Conservation (phyloP, 2,113 vertebrate species). For the Tichodroma muraria region DNA sequence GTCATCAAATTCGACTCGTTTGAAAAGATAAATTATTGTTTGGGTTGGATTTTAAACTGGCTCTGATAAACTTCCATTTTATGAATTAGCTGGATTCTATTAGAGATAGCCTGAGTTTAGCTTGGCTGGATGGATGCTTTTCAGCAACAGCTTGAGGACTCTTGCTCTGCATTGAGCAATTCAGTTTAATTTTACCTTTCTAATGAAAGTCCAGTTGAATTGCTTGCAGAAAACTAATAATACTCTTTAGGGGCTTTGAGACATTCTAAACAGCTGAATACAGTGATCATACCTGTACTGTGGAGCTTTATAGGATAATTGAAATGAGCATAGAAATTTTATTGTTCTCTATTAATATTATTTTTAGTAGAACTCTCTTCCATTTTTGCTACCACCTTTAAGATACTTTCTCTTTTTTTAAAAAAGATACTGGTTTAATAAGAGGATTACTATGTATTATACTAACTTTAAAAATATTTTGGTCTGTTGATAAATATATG, state of each 20-base stretch:
- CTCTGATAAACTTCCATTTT: conserved; percentile 1
- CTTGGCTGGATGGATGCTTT: neutral
- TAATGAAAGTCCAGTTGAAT: conserved; percentile 41
- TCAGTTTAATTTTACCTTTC: conserved; percentile 51
- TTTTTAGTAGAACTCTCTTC: conserved; percentile 21
- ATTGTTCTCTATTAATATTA: conserved; percentile 45
- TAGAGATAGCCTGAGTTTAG: neutral
- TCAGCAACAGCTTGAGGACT: conserved; percentile 10
- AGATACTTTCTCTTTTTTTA: neutral
- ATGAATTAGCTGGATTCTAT: neutral
- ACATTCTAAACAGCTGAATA: conserved; percentile 30
- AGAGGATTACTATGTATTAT: conserved; percentile 18
- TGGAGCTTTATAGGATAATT: conserved; percentile 13
- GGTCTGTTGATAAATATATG: conserved; percentile 14
- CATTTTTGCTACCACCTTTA: neutral
- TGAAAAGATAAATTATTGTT: conserved; percentile 22
- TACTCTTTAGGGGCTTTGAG: neutral
- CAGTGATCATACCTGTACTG: conserved; percentile 1
- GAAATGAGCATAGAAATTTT: conserved; percentile 6
- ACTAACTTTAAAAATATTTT: conserved; percentile 49
- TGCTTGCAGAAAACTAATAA: conserved; percentile 17
- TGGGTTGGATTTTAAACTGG: conserved; percentile 1
- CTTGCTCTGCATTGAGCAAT: neutral
- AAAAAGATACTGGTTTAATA: conserved; percentile 12
- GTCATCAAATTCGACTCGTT: neutral